Conservation (phyloP, 2,797 vertebrate species). For the Sylvia borin region DNA sequence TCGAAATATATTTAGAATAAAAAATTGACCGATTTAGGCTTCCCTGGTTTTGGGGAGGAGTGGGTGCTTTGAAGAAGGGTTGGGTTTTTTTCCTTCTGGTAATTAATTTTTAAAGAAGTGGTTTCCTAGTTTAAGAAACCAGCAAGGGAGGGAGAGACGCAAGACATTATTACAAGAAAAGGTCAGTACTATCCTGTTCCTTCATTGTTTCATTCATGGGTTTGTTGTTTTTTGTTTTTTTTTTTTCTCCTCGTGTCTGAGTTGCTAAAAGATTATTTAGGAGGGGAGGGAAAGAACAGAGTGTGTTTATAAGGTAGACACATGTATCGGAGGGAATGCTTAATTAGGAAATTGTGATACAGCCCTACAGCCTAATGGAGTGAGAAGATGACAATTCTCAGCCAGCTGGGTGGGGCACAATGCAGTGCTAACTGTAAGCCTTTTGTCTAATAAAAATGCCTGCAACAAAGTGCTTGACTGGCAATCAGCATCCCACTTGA, state of each 20-base stretch:
- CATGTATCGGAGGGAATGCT: not conserved
- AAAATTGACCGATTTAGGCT: not conserved
- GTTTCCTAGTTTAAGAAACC: not conserved
- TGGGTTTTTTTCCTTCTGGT: not conserved
- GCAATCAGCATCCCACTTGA: conserved; percentile 40
- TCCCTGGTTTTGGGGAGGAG: not conserved
- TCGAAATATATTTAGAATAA: not conserved
- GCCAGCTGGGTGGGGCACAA: conserved; percentile 59
- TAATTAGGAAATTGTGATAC: conserved; percentile 27
- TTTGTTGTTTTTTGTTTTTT: not conserved
- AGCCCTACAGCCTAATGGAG: conserved; percentile 22
- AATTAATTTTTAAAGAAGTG: not conserved
- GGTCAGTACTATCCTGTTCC: not conserved
- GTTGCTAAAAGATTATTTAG: not conserved
- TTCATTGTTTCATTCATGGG: conserved; percentile 11
- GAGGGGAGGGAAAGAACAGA: not conserved
- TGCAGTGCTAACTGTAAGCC: conserved; percentile 58
- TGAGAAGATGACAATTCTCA: conserved; percentile 30
- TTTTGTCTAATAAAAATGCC: conserved; percentile 66
- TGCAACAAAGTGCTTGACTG: conserved; percentile 41
- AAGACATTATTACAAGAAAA: not conserved
- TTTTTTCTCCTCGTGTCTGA: not conserved
- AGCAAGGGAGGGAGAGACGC: not conserved
- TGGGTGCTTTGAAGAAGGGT: not conserved
- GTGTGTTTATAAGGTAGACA: not conserved